Evolutionary conservation across 1,140 invertebrate genomes (phyloP).

Genomic region (Parasteatoda tepidariorum): DNA sequence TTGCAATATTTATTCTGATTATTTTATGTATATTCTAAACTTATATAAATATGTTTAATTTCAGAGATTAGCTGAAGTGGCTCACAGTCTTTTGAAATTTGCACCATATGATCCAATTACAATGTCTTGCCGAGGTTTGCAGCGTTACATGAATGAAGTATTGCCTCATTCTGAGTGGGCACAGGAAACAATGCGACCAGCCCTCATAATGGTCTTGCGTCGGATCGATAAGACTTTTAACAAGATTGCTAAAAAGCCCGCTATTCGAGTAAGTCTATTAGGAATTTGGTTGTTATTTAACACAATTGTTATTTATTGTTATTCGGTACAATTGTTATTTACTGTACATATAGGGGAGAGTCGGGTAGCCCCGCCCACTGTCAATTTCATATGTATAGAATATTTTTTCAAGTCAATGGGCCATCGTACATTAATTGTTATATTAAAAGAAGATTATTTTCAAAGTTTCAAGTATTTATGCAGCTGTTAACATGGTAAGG

Average conservation of each 20-base stretch:
- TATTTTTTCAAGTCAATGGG: too few relatives aligned
- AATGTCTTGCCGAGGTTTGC: slow-evolving; percentile 91
- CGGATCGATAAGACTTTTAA: slow-evolving; percentile 96
- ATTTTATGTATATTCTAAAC: too few relatives aligned
- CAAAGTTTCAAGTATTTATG: too few relatives aligned
- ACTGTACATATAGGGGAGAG: too few relatives aligned
- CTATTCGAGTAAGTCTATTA: slow-evolving; percentile 76
- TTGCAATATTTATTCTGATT: too few relatives aligned
- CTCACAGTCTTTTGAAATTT: slow-evolving; percentile 95
- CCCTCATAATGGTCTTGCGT: slow-evolving; percentile 90
- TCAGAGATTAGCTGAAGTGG: slow-evolving; percentile 95
- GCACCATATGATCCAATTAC: slow-evolving; percentile 97
- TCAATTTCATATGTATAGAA: too few relatives aligned
- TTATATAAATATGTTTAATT: slow-evolving; percentile 10
- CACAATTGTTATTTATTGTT: not conserved
- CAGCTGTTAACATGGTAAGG: too few relatives aligned
- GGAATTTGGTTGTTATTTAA: slow-evolving; percentile 27
- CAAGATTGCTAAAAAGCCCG: slow-evolving; percentile 96
- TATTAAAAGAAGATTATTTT: too few relatives aligned
- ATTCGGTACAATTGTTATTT: too few relatives aligned
- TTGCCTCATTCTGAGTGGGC: slow-evolving; percentile 97
- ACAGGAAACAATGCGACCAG: slow-evolving; percentile 90
- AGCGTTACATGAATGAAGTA: slow-evolving; percentile 94
- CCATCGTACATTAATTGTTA: too few relatives aligned
- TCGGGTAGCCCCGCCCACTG: too few relatives aligned